Evolutionary conservation across 2,888 invertebrate species (phyloP), one percentile per base, ranked within the genome.

Genomic region (Mylabris sibirica): DNA sequence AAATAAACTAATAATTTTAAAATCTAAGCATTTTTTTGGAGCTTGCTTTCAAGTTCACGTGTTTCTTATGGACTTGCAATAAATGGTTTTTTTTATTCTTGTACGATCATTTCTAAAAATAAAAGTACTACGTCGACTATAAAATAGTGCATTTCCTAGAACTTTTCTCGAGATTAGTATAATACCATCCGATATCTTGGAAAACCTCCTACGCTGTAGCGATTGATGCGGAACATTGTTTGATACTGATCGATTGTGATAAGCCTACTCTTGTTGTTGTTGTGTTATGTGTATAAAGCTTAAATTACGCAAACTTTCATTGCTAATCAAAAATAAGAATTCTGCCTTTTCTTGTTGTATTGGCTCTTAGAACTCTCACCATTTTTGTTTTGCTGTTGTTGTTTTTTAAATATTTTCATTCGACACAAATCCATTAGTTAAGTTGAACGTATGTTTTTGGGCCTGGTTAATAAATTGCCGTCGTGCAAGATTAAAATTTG

Each of bases 381-480:
- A 22, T 24, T 24, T 57, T 57, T 49, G n/a, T 44, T 2, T 14
- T 12, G 17, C 6, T 12, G 17, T 49, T n/a, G n/a, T n/a, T n/a
- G n/a, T 11, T 3, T 26, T 57, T 57, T 26, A n/a, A 24, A 57
- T 72, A 68, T 72, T 74, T 76, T 76, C 69, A 70, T 73, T 74
- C 71, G 72, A 72, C 74, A 72, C 66, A 66, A 63, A 70, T 70
- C 78, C 81, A 81, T 81, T 81, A 79, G 80, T 81, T 80, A 79
- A 73, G 69, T 73, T 79, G 57, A 80, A 81, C 78, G 79, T 78
- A 80, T 78, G 80, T 77, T 74, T n/a, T 75, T 74, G 75, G 77
- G 76, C 75, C 67, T 74, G 78, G 57, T 26, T 77, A 78, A 81
- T 81, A 81, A 81, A 81, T 80, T 78, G 80, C 75, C 63, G 68